These are phyloP conservation scores for Setophaga coronata DNA, from an alignment of 2,113 vertebrate species.

Conservation along the genomic window DNA sequence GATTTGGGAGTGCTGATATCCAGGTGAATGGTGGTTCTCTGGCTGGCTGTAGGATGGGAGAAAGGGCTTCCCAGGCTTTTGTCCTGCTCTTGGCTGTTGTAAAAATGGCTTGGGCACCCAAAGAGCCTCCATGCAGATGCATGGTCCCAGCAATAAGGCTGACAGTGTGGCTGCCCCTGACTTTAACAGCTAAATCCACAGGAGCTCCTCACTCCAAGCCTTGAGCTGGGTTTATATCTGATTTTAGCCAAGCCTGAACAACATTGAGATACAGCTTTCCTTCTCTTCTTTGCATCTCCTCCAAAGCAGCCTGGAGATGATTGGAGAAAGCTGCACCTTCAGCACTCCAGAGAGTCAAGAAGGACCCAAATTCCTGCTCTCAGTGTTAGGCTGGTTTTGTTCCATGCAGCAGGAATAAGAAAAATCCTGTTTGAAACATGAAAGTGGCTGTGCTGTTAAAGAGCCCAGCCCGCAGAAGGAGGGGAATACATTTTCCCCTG, in stretches of 20 bases:
- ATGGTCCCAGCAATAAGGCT: background rate
- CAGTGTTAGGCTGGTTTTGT: background rate
- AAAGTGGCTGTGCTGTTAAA: background rate
- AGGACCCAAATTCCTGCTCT: background rate
- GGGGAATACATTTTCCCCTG: background rate
- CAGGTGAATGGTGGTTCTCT: background rate
- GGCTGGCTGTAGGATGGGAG: background rate
- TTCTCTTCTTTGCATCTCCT: background rate
- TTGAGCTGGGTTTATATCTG: background rate
- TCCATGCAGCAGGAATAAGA: background rate
- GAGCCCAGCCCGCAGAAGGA: background rate
- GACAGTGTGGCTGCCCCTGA: background rate
- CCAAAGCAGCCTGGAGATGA: background rate
- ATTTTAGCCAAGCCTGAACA: background rate
- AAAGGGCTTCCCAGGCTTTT: background rate
- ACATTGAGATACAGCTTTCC: background rate
- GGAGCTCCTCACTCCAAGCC: background rate
- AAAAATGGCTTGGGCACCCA: background rate
- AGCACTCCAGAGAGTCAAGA: background rate
- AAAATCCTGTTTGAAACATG: fast-evolving
- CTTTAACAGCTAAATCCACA: background rate
- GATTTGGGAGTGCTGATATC: background rate
- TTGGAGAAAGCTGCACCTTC: background rate
- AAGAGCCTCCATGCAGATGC: fast-evolving
- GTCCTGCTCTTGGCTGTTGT: background rate